Percentiles rank a stretch among this genome's conserved stretches.
phyloP scores from a whole-genome alignment of 2,797 vertebrate genomes.

The Melanotaenia boesemani region DNA sequence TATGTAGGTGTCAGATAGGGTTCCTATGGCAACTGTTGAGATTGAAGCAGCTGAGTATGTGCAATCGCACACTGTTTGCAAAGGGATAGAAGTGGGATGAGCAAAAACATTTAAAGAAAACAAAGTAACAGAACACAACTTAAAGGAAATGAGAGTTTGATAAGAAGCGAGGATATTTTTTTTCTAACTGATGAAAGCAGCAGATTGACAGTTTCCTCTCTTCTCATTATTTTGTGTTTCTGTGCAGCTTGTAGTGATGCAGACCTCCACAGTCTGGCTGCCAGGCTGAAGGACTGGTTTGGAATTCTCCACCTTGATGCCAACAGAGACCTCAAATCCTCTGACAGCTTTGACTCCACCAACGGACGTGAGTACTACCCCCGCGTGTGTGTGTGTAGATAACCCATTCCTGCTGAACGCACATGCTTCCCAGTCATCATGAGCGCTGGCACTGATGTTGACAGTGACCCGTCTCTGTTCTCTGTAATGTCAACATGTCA shows the following conservation, averaged over 20 bases:
- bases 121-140: conserved; percentile 28
- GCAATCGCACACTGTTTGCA: conserved; percentile 43
- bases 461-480: conserved; percentile 59
- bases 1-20: conserved; percentile 30
- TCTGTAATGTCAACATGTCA: conserved; percentile 62
- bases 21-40: conserved; percentile 60
- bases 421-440: conserved; percentile 31
- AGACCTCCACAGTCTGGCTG: conserved; percentile 88
- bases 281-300: conserved; percentile 96
- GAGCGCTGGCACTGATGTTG: conserved; percentile 45
- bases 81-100: conserved; percentile 31
- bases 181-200: conserved; percentile 32
- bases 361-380: conserved; percentile 78
- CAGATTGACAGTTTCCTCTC: conserved; percentile 38
- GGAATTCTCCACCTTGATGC: conserved; percentile 93
- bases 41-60: conserved; percentile 32
- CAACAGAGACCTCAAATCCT: conserved; percentile 83
- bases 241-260: conserved; percentile 85
- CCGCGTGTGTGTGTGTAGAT: conserved; percentile 12
- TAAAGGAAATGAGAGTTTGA: conserved; percentile 54
- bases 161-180: conserved; percentile 29
- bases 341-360: conserved; percentile 73
- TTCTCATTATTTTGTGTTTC: conserved; percentile 52
- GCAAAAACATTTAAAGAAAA: conserved; percentile 20
- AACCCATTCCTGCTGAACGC: conserved; percentile 32